Base-by-base conservation (phyloP, 2,113 vertebrate genomes). In the Megaleporinus macrocephalus region DNA sequence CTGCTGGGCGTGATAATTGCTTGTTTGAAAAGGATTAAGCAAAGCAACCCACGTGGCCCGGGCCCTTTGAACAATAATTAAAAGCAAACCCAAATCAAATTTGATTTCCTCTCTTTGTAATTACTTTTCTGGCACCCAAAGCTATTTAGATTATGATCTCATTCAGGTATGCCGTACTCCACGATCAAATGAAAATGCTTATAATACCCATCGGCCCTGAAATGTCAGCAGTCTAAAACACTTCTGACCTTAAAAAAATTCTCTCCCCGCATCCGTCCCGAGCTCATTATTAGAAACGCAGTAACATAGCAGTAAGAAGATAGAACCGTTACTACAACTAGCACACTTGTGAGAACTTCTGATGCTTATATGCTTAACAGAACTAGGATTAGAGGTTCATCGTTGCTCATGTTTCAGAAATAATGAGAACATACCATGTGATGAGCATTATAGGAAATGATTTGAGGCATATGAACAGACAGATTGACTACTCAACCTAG, bases 131-230 rank as follows among this genome's bases (percentile, higher is more conserved):
- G 76, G 16, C 83, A 86, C 84, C 83, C 2, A 76, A 62, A 76
- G 75, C 78, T 84, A 87, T 90, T 77, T 85, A 89, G 73, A 89
- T 91, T 86, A 86, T 75, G 77, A 90, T 89, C 89, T 89, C 66
- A 82, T 83, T 87, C 88, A 84, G 82, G 88, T 88, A 87, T 89
- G 20, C 77, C 84, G 83, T 41, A 69, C 80, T 87, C 81, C 79
- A 80, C 73, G 83, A 87, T 81, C 76, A 62, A 78, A 61, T 61
- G 49, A 36, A 47, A 72, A 83, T 57, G 68, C 49, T 80, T 72
- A 51, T 61, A 82, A 78, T 61, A 82, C 65, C 62, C 22, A 26
- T 27, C 15, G 15, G 79, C 62, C 15, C 44, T 81, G 26, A 74
- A 81, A 81, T 78, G 68, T 78, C 79, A 81, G 73, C 26, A 26